phyloP scores from a whole-genome alignment of 2,113 vertebrate species.

The Tachuris rubrigastra region DNA sequence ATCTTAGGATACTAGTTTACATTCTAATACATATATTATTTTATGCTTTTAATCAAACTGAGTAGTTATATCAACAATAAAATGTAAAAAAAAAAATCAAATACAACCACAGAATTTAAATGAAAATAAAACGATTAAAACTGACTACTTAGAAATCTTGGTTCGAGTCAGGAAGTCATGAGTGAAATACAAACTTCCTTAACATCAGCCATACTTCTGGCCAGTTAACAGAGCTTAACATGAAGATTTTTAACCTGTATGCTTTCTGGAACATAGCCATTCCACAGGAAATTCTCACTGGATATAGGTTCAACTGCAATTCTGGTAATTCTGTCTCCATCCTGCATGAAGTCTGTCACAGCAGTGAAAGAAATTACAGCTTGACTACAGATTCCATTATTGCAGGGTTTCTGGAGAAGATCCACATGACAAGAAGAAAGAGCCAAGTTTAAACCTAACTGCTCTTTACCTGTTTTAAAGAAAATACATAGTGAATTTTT shows the following conservation, averaged over 20 bases:
- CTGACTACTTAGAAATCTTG: not conserved
- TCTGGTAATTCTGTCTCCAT: slow-evolving; percentile 79
- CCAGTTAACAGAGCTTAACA: not conserved
- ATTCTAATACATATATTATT: not conserved
- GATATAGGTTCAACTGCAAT: slow-evolving; percentile 75
- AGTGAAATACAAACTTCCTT: not conserved
- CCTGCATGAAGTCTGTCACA: slow-evolving; percentile 79
- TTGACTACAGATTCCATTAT: slow-evolving; percentile 73
- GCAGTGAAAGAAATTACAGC: slow-evolving; percentile 78
- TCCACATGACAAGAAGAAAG: slow-evolving; percentile 86
- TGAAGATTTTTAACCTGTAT: slow-evolving; percentile 73
- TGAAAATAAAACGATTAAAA: not conserved
- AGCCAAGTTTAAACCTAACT: slow-evolving; percentile 77
- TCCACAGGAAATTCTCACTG: slow-evolving; percentile 84
- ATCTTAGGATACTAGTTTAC: not conserved
- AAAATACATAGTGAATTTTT: not conserved
- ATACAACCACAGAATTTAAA: not conserved
- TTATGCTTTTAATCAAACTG: not conserved
- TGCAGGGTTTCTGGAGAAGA: slow-evolving; percentile 75
- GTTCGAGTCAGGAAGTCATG: not conserved
- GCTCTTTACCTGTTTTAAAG: slow-evolving; percentile 64
- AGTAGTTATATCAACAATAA: not conserved
- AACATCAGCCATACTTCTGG: not conserved
- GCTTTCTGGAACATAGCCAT: slow-evolving; percentile 78
- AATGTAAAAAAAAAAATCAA: not conserved